These are phyloP conservation scores for Odontocerum albicorne DNA, from an alignment of 2,888 invertebrate species.

Conservation along the genomic window DNA sequence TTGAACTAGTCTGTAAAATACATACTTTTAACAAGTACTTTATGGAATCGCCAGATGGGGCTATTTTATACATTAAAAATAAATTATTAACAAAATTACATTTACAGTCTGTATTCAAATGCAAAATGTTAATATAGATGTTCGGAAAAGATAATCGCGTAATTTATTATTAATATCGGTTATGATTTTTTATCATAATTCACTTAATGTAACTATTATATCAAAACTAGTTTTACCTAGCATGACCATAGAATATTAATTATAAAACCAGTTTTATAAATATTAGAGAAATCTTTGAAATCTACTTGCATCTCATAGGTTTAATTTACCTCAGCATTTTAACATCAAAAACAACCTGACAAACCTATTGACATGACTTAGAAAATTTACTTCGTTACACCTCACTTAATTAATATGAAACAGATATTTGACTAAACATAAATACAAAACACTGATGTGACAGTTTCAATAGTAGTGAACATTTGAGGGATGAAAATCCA, in stretches of 20 bases:
- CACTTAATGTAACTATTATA: constrained; percentile 9
- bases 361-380: no score
- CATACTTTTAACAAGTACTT: constrained; percentile 25
- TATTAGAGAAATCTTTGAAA: constrained; percentile 27
- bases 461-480: no score
- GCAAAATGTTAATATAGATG: constrained; percentile 8
- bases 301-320: constrained; percentile 26
- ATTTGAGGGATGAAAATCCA: no score
- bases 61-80: constrained; percentile 24
- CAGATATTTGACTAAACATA: no score
- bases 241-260: constrained; percentile 31
- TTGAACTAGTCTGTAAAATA: constrained; percentile 46
- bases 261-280: constrained; percentile 26
- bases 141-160: background rate
- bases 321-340: constrained; percentile 21
- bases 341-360: no score
- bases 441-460: no score
- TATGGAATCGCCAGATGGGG: constrained; percentile 26
- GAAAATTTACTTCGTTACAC: no score
- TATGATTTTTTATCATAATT: background rate
- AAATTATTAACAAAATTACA: constrained; percentile 22
- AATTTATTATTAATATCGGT: background rate
- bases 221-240: constrained; percentile 29
- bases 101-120: constrained; percentile 18
- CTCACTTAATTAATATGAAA: no score